Base-by-base conservation (phyloP, 2,113 vertebrate genomes). In the Pycnonotus jocosus region DNA sequence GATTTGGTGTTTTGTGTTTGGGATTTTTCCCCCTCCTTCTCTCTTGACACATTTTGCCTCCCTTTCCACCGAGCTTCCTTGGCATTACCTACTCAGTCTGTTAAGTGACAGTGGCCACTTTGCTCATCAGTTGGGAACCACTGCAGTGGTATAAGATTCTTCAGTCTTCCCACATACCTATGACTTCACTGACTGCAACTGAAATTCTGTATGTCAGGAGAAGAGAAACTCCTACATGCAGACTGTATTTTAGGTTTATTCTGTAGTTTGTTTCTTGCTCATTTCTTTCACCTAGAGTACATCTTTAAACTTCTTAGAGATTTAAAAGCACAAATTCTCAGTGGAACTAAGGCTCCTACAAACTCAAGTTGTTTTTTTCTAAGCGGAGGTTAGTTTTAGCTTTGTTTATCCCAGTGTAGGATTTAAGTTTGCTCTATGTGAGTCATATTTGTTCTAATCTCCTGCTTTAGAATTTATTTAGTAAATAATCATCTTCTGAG, bases 221-320 rank as follows among this genome's bases (percentile, higher is more conserved):
- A 85, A 95, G 48, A 96, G 70, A 90, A 93, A 94, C 89, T 92
- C 95, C 91, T 91, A 95, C 94, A 82, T 15, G 16, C 65, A 92
- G 65, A 68, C 60, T 45, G 37, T 13, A 69, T 87, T 91, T 95
- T 42, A 81, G 25, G 78, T 85, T 85, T 93, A 62, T 82, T 68
- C 57, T 79, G 38, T 65, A 72, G 54, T 58, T 85, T 42, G 18
- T 64, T 84, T 86, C 86, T 95, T 60, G n/a, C 66, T 88, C 9
- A 73, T 86, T 92, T 78, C 65, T 76, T 91, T 87, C 73, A 71
- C 56, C 44, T 48, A 50, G 20, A 61, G 48, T 57, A 61, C 30
- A 70, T 64, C 48, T 87, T 93, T 47, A 86, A 90, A 81, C 20
- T 72, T 88, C 53, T 64, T 31, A 11, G 68, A 54, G 21, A 94